A percentile compares a stretch with the other conserved stretches of the same genome.
Evolutionary conservation across 2,113 vertebrate genomes (phyloP).

Genomic region (Indicator maculatus): DNA sequence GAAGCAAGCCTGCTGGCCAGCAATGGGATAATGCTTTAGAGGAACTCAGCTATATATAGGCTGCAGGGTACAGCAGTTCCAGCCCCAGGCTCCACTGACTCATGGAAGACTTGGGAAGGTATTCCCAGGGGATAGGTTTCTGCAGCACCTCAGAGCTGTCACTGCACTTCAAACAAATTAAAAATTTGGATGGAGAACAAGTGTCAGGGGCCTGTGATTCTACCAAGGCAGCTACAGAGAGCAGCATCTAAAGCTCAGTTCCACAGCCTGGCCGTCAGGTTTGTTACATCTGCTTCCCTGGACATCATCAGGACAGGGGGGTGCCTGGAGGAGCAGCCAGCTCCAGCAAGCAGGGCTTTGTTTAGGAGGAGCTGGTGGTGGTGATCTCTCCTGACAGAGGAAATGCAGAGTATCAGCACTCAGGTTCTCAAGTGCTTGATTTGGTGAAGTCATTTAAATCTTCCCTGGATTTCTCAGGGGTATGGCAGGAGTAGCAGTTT

Average conservation of each 20-base stretch:
- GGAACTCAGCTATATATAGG: constrained; percentile 22
- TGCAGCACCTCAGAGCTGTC: not conserved
- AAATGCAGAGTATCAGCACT: not conserved
- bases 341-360: not conserved
- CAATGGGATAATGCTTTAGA: constrained; percentile 14
- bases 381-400: not conserved
- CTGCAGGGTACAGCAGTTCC: not conserved
- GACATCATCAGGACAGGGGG: too few relatives aligned
- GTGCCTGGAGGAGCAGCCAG: not conserved
- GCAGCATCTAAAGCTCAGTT: not conserved
- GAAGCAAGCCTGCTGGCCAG: not conserved
- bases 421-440: not conserved
- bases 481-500: not conserved
- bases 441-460: not conserved
- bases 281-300: not conserved
- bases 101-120: not conserved
- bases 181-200: accelerated
- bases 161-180: accelerated
- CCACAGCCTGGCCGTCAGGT: not conserved
- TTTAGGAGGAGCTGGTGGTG: not conserved
- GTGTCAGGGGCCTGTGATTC: not conserved
- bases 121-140: not conserved
- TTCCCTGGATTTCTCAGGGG: not conserved
- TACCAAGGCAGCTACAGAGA: not conserved
- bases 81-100: not conserved